Percentiles rank a stretch among this genome's conserved stretches.
These are phyloP conservation scores for Laticauda colubrina DNA, from an alignment of 2,113 vertebrate species.

Conservation along the genomic window DNA sequence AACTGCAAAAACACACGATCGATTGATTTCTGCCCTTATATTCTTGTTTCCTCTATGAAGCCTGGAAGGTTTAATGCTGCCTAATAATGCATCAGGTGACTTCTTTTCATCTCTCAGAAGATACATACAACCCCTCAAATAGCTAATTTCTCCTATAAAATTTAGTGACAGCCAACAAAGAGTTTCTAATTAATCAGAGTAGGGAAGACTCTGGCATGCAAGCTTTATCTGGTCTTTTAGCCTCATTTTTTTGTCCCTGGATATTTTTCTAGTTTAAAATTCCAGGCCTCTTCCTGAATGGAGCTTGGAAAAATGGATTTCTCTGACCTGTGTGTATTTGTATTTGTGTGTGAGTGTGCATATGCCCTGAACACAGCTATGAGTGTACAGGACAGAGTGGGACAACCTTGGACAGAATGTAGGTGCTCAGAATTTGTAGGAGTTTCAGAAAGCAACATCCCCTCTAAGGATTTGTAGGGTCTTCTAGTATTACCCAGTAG, in stretches of 20 bases:
- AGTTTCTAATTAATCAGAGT: background rate
- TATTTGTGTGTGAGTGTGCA: background rate
- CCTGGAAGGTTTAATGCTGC: conserved; percentile 1
- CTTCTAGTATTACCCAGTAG: background rate
- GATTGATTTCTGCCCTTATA: conserved; percentile 1
- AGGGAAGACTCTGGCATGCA: background rate
- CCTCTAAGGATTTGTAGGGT: background rate
- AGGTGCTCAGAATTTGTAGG: background rate
- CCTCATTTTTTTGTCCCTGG: background rate
- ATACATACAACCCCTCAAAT: conserved; percentile 1
- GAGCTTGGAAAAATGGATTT: background rate
- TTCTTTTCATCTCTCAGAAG: conserved; percentile 11
- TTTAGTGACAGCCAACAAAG: background rate
- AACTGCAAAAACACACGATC: background rate
- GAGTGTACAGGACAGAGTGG: background rate
- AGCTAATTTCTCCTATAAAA: conserved; percentile 16
- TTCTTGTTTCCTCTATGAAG: background rate
- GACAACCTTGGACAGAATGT: background rate
- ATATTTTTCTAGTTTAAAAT: background rate
- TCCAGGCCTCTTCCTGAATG: background rate
- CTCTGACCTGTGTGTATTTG: background rate
- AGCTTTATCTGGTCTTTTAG: background rate
- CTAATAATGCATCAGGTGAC: conserved; percentile 2
- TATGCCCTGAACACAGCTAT: background rate
- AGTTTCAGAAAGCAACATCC: background rate